Evolutionary conservation across 1,140 invertebrate species (phyloP), one percentile per base, ranked within the genome.

Genomic region (Coelopa frigida): DNA sequence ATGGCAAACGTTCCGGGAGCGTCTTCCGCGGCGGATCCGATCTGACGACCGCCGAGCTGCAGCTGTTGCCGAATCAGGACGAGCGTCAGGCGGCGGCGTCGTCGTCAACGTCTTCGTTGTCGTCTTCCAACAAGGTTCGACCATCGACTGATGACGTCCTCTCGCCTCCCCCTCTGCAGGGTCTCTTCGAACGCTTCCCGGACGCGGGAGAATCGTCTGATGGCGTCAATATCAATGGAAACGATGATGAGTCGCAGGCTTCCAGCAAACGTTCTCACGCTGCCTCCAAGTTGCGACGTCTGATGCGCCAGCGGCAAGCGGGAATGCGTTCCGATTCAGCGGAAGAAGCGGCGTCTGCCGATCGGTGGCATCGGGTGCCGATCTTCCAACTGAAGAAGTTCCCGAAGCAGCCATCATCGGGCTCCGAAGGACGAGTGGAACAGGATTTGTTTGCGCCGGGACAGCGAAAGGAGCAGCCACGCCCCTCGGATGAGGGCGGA

Each of bases 1-100:
- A 67, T 50, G 63, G 63, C 24, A 67, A 67, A 48, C 56, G 63
- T 20, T 67, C 63, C 12, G 50, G 55, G 20, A 29, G 23, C 37
- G 27, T 14, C 8, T 10, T 29, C 27, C 27, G 8, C 27, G 8
- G 8, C 27, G 27, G 27, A 29, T 29, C n/a, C n/a, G n/a, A 29
- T 29, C 14, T 29, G 8, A 29, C 8, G 27, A 29, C 14, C 27
- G 14, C 8, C 8, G 14, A 29, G 27, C 27, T 8, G 14, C 14
- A 14, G 27, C 8, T 10, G 14, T 8, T 10, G 8, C 8, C 8
- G 27, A 14, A 29, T 10, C 14, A 8, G 14, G 27, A 14, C 14
- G 14, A 29, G 27, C 27, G 27, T 10, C 14, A 29, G 8, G 27
- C 8, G 8, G 14, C 14, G 8, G 8, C 8, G 8, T 29, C 27